Base-by-base conservation (phyloP, 1,140 invertebrate species). In the Mylabris phalerata region DNA sequence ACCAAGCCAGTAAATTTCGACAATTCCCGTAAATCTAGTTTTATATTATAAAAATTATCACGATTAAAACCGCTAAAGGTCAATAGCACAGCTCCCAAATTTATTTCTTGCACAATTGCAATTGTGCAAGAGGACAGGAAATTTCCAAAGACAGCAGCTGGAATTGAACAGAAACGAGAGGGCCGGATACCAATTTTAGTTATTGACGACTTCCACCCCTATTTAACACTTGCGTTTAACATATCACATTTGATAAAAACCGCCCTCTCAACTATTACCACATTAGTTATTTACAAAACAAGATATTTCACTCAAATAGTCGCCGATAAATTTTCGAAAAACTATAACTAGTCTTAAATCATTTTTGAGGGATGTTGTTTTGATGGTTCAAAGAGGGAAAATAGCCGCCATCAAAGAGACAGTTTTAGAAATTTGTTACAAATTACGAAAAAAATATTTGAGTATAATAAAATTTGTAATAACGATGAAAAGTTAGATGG, bases 201-300 rank as follows among this genome's bases (percentile, higher is more conserved):
- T 54, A 60, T 60, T 60, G 52, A 42, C 39, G 51, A 55, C 59
- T 60, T 60, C 59, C 52, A 60, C 51, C 51, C 59, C 48, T 32
- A 57, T 50, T 44, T 50, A 60, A 52, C 59, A 60, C 59, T 60
- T 55, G 52, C 47, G 51, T 44, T 27, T 11, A 25, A 42, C n/a
- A 32, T 32, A 4, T 5, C 32, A 45, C 51, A 50, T 42, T 55
- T 49, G 39, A 52, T 38, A n/a, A 46, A 54, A 55, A 32, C 43
- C 47, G 43, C 48, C 43, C 46, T 45, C 26, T 24, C 40, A 40
- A 38, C 26, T 48, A 42, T 24, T 50, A 60, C 40, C 50, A 45
- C 55, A 60, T n/a, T 42, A 0, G 44, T 46, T 60, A 60, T 60
- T 60, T 60, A 60, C 59, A 44, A 60, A 60, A 60, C 59, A 60